These are phyloP conservation scores for Channallabes apus DNA, from an alignment of 2,797 vertebrate genomes.

Conservation along the genomic window DNA sequence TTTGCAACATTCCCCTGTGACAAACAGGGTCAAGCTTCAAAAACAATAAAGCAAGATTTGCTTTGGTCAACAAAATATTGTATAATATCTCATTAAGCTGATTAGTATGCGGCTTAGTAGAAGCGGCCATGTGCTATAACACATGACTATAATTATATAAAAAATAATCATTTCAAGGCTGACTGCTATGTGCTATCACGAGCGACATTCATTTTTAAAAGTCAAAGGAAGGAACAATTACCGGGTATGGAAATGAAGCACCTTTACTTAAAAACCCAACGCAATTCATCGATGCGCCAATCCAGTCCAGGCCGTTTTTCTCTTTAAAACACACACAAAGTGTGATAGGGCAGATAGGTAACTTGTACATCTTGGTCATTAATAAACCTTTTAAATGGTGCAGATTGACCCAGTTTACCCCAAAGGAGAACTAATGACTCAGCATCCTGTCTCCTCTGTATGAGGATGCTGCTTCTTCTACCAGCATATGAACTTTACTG, in stretches of 20 bases:
- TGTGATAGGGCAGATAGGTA: slow-evolving; percentile 27
- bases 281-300: slow-evolving; percentile 1
- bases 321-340: background rate
- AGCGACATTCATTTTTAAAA: slow-evolving; percentile 83
- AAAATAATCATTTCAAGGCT: slow-evolving; percentile 78
- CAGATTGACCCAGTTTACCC: slow-evolving; percentile 53
- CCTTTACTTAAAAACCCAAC: slow-evolving; percentile 44
- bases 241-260: slow-evolving; percentile 59
- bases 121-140: slow-evolving; percentile 88
- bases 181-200: slow-evolving; percentile 83
- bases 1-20: slow-evolving; percentile 79
- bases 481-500: background rate
- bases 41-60: slow-evolving; percentile 95
- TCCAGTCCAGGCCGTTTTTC: background rate
- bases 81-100: slow-evolving; percentile 99
- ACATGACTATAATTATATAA: slow-evolving; percentile 94
- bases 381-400: slow-evolving; percentile 56
- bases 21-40: slow-evolving; percentile 90
- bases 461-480: slow-evolving; percentile 15
- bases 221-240: slow-evolving; percentile 69
- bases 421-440: slow-evolving; percentile 54
- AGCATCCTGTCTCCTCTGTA: slow-evolving; percentile 38
- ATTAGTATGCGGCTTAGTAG: slow-evolving; percentile 96
- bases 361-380: slow-evolving; percentile 48
- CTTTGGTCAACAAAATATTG: slow-evolving; percentile 99